Conservation (phyloP, 64 coral and sea anemone species). For the Anthopleura sola region DNA sequence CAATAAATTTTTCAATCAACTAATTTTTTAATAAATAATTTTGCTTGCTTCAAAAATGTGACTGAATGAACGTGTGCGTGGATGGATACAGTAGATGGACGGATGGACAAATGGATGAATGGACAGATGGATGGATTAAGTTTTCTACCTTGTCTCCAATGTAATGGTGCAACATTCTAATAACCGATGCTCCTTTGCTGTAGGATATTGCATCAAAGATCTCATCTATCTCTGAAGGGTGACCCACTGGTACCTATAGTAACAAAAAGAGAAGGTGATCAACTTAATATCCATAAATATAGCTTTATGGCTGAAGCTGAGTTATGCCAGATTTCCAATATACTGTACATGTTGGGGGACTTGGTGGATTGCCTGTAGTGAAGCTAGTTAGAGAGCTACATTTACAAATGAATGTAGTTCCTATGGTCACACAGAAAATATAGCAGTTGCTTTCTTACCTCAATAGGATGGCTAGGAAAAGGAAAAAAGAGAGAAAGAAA, state of each 20-base stretch:
- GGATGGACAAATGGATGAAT: neutral
- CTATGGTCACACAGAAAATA: too few relatives aligned
- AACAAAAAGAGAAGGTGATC: neutral
- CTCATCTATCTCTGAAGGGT: conserved; percentile 89
- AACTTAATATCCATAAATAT: too few relatives aligned
- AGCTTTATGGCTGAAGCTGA: too few relatives aligned
- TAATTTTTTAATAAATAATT: too few relatives aligned
- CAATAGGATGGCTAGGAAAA: conserved; percentile 69
- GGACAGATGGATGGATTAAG: neutral
- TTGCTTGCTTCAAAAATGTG: too few relatives aligned
- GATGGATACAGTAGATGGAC: neutral
- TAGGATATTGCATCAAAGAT: conserved; percentile 97
- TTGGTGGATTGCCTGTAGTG: too few relatives aligned
- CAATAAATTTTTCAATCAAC: too few relatives aligned
- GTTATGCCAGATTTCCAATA: too few relatives aligned
- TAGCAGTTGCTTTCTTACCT: conserved; percentile 30
- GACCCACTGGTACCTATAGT: conserved; percentile 76
- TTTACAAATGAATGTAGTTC: too few relatives aligned
- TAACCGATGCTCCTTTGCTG: conserved; percentile 91
- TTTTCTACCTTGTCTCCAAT: conserved; percentile 76
- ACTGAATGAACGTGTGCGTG: too few relatives aligned
- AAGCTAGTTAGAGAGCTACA: too few relatives aligned
- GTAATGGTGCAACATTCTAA: conserved; percentile 94
- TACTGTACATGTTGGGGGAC: too few relatives aligned
- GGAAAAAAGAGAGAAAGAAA: neutral